Percentiles rank a stretch among this genome's conserved stretches.
Evolutionary conservation across 64 coral and sea anemone genomes (phyloP).

Genomic region (Anthopleura sola): DNA sequence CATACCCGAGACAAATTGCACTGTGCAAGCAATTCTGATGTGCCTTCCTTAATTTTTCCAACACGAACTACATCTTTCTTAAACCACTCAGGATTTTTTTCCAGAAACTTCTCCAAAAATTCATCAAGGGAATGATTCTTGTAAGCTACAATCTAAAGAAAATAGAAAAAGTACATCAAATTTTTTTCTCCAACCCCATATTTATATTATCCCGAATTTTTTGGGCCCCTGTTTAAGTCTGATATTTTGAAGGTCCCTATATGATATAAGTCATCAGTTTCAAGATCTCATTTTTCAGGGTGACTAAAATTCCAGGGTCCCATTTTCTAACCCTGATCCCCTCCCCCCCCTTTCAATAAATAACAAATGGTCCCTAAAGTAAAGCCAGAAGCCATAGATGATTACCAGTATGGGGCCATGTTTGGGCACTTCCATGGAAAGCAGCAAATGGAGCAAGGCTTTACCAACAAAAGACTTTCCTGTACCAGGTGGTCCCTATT

Average conservation of each 20-base stretch:
- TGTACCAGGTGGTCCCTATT: conserved; percentile 70
- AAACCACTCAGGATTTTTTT: conserved; percentile 13
- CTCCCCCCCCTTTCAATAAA: no score
- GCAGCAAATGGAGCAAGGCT: conserved; percentile 24
- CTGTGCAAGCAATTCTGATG: neutral
- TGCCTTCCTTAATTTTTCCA: conserved; percentile 22
- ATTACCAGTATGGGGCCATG: conserved; percentile 65
- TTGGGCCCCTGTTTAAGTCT: no score
- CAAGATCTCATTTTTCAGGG: no score
- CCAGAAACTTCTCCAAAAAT: conserved; percentile 54
- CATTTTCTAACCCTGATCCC: no score
- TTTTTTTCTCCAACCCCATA: no score
- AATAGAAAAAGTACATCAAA: no score
- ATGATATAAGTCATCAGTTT: no score
- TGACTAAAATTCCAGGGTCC: no score
- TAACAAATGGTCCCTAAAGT: no score
- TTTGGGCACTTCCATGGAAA: conserved; percentile 31
- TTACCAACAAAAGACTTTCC: conserved; percentile 64
- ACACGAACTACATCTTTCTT: conserved; percentile 54
- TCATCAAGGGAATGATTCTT: conserved; percentile 79
- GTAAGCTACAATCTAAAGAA: conserved; percentile 82
- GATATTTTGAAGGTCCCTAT: no score
- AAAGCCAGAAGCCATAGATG: no score
- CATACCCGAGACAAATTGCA: conserved; percentile 53
- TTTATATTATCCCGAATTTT: no score